Percentiles rank a stretch among this genome's conserved stretches.
phyloP scores from a whole-genome alignment of 2,113 vertebrate genomes.

The Mystacornis crossleyi region DNA sequence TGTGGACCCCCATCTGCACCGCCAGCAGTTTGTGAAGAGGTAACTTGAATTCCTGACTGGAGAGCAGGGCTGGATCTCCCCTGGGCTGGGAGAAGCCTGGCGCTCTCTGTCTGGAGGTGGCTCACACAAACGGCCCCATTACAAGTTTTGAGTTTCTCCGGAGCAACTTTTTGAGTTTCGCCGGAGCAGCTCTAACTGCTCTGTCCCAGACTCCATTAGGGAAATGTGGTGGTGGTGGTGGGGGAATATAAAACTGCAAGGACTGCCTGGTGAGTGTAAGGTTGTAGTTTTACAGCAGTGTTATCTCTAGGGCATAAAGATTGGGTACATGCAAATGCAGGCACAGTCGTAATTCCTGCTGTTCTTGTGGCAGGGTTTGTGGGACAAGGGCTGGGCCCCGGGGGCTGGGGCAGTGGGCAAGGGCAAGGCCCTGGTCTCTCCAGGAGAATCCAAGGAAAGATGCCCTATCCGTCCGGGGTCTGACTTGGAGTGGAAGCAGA shows the following conservation, averaged over 20 bases:
- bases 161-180: neutral
- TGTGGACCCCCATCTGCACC: neutral
- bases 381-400: neutral
- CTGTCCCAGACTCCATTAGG: neutral
- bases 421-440: neutral
- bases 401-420: neutral
- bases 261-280: neutral
- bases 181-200: neutral
- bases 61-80: neutral
- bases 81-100: neutral
- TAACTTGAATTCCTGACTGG: neutral
- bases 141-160: neutral
- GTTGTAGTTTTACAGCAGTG: neutral
- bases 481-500: neutral
- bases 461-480: fast-evolving
- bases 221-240: neutral
- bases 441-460: neutral
- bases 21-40: neutral
- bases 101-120: neutral
- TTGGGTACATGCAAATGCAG: neutral
- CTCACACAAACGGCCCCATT: neutral
- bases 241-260: neutral
- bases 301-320: slow-evolving; percentile 49
- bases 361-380: slow-evolving; percentile 4
- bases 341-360: neutral